Base-by-base conservation (phyloP, 2,113 vertebrate genomes). In the Gopherus flavomarginatus region DNA sequence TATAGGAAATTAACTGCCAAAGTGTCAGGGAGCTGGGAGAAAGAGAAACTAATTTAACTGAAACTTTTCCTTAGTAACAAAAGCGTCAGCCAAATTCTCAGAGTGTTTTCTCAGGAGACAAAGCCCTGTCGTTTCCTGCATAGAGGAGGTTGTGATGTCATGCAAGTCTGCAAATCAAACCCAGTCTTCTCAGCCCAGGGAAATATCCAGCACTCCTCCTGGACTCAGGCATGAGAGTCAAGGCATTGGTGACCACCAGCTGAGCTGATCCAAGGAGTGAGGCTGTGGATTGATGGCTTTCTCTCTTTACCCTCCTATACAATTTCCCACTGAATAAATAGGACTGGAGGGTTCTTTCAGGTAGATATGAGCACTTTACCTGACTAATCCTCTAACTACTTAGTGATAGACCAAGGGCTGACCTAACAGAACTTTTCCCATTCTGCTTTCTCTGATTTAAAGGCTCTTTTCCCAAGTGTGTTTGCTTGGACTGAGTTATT, bases 321-420 rank as follows among this genome's bases (percentile, higher is more conserved):
- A 19, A 26, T 50, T 31, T 8, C 72, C 54, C 2, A 1, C 2
- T 4, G 11, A 38, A 24, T 42, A 2, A 5, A 8, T 16, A 35
- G 29, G 53, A 2, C 22, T 56, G 44, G 47, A 78, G 22, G 42
- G 38, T 19, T 50, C 62, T 49, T 22, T 17, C 47, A 1, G 9
- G 27, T 80, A 24, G 49, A 11, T 24, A 24, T 11, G 11, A 2
- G 38, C 50, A 11, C 1, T 35, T 72, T 47, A 54, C 53, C 62
- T 12, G 17, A 21, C 81, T 83, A 0, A 35, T 75, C 42, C 22
- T 53, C 35, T 27, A 56, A 42, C 12, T 82, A 21, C 13, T 81
- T 90, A 3, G 11, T 10, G 49, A 11, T 27, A 6, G 59, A 35
- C 1, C 4, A 10, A 54, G 86, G 6, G 0, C 38, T 29, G 65